phyloP scores from a whole-genome alignment of 1,140 invertebrate species.

The Pomacea maculata region DNA sequence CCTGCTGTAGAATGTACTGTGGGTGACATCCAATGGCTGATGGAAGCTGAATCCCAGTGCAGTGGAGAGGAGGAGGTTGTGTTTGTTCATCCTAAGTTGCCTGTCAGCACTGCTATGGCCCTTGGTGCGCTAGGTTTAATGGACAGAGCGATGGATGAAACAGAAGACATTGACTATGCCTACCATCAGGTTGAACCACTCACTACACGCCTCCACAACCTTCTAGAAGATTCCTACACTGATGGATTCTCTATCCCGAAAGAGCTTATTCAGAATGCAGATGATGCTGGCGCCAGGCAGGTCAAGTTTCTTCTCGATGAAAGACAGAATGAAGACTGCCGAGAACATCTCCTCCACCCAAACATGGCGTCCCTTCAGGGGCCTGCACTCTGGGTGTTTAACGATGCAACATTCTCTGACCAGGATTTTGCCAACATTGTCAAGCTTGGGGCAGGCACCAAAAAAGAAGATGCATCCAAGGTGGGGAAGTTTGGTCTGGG shows the following conservation, averaged over 20 bases:
- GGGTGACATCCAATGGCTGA: neutral
- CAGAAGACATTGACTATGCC: conserved; percentile 35
- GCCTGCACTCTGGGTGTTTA: conserved; percentile 47
- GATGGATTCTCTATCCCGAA: conserved; percentile 53
- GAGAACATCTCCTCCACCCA: conserved; percentile 43
- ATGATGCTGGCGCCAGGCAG: conserved; percentile 57
- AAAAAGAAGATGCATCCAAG: conserved; percentile 45
- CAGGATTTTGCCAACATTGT: conserved; percentile 52
- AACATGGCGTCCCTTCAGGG: conserved; percentile 44
- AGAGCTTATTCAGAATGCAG: conserved; percentile 65
- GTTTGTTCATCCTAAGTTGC: conserved; percentile 46
- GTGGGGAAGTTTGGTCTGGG: conserved; percentile 59
- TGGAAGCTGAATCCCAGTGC: conserved; percentile 6
- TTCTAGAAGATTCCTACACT: conserved; percentile 41
- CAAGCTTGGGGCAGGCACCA: conserved; percentile 54
- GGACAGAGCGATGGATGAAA: conserved; percentile 27
- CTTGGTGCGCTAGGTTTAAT: conserved; percentile 46
- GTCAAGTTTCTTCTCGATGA: conserved; percentile 57
- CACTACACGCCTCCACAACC: conserved; percentile 41
- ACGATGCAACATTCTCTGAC: conserved; percentile 46
- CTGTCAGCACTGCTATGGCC: conserved; percentile 33
- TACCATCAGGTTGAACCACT: conserved; percentile 52
- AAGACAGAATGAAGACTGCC: conserved; percentile 39
- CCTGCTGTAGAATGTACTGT: conserved; percentile 39
- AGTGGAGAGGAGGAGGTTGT: conserved; percentile 35